Percentiles rank a stretch among this genome's conserved stretches.
Evolutionary conservation across 2,113 vertebrate genomes (phyloP).

Genomic region (Machaerirhynchus nigripectus): DNA sequence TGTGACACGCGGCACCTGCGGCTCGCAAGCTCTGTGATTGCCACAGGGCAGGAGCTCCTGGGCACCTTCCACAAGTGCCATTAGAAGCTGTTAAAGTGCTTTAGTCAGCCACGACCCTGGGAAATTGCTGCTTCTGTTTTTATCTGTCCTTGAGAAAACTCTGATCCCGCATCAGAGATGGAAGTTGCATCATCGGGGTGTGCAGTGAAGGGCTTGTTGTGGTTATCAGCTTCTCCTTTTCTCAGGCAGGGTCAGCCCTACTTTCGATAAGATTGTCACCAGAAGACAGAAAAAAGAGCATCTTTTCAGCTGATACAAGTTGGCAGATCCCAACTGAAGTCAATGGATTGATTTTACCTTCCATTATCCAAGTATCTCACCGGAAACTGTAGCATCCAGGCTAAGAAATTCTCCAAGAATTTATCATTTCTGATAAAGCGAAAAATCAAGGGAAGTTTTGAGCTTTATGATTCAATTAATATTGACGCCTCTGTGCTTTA

Average conservation of each 20-base stretch:
- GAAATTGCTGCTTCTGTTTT: conserved; percentile 7
- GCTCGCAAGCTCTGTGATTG: not conserved
- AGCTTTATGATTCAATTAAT: not conserved
- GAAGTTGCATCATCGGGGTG: not conserved
- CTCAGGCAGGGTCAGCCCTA: conserved; percentile 32
- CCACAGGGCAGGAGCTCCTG: not conserved
- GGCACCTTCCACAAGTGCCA: not conserved
- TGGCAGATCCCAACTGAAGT: not conserved
- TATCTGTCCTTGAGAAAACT: not conserved
- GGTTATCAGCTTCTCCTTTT: conserved; percentile 9
- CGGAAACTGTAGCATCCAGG: not conserved
- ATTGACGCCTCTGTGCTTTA: not conserved
- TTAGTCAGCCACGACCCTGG: conserved; percentile 42
- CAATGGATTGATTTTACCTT: not conserved
- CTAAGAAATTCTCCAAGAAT: not conserved
- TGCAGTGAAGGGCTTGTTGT: not conserved
- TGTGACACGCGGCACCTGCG: not conserved
- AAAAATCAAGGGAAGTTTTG: not conserved
- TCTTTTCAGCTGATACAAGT: not conserved
- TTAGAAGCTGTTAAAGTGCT: not conserved
- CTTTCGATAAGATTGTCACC: conserved; percentile 57
- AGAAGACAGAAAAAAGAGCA: not conserved
- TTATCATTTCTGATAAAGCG: not conserved
- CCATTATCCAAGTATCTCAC: not conserved
- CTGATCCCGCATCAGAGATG: not conserved